A percentile compares a stretch with the other conserved stretches of the same genome.
Evolutionary conservation across 2,797 vertebrate species (phyloP).

Genomic region (Podargus strigoides): DNA sequence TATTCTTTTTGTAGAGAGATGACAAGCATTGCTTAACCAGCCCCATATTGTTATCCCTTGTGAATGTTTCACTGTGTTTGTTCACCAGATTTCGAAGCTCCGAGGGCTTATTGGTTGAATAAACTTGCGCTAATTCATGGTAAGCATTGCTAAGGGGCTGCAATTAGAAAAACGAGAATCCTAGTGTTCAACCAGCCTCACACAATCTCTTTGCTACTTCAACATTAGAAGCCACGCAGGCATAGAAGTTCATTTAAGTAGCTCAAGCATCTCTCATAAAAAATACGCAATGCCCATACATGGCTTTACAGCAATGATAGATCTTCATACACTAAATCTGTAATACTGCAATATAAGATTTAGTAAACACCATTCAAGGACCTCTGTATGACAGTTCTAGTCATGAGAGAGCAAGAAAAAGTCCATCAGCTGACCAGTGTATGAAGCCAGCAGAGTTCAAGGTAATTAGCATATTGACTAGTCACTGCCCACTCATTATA

Average conservation of each 20-base stretch:
- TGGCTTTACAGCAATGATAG: neutral
- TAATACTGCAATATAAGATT: neutral
- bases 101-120: slow-evolving; percentile 93
- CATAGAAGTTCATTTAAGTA: neutral
- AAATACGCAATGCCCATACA: neutral
- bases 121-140: slow-evolving; percentile 96
- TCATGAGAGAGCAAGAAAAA: neutral
- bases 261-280: neutral
- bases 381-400: neutral
- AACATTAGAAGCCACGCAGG: neutral
- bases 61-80: slow-evolving; percentile 93
- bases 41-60: slow-evolving; percentile 94
- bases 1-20: slow-evolving; percentile 99
- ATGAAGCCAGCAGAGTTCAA: neutral
- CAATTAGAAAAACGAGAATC: neutral
- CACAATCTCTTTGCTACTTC: neutral
- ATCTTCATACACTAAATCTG: neutral
- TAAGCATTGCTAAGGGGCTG: slow-evolving; percentile 98
- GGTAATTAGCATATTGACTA: neutral
- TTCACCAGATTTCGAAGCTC: slow-evolving; percentile 91
- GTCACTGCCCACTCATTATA: neutral
- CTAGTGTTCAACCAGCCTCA: neutral
- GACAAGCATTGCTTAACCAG: slow-evolving; percentile 98
- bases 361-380: neutral
- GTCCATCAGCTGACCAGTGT: neutral